A percentile compares a stretch with the other conserved stretches of the same genome.
These are phyloP conservation scores for Oceanodroma leucorhoa DNA, from an alignment of 2,797 vertebrate species.

Conservation along the genomic window DNA sequence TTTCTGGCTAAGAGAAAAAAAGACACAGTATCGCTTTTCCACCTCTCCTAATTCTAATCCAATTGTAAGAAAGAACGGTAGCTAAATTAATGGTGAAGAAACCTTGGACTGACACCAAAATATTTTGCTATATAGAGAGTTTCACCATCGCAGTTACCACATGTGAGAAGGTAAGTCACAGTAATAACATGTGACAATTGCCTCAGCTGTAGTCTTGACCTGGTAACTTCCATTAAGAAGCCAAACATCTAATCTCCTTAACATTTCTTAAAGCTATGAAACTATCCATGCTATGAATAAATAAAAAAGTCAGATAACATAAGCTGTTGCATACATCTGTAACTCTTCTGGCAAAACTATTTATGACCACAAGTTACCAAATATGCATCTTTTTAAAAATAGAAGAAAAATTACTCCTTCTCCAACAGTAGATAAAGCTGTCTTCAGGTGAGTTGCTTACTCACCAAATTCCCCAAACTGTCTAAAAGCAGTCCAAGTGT, in stretches of 20 bases:
- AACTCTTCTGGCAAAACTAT: not conserved
- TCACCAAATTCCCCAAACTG: not conserved
- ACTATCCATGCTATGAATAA: not conserved
- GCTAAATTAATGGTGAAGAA: not conserved
- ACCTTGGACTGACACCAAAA: not conserved
- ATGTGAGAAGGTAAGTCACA: not conserved
- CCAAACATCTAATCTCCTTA: not conserved
- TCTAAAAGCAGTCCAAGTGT: not conserved
- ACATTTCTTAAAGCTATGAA: not conserved
- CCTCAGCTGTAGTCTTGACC: not conserved
- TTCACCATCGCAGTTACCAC: rapidly evolving
- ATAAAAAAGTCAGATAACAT: not conserved
- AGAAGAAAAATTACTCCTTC: not conserved
- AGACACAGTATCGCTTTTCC: not conserved
- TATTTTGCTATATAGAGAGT: not conserved
- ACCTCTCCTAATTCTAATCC: not conserved
- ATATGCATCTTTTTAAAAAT: not conserved
- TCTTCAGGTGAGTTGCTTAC: not conserved
- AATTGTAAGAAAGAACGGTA: not conserved
- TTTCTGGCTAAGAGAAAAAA: not conserved
- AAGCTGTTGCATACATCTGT: not conserved
- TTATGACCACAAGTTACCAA: not conserved
- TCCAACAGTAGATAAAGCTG: not conserved
- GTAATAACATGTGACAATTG: not conserved
- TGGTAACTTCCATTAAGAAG: not conserved